A percentile compares a stretch with the other conserved stretches of the same genome.
These are phyloP conservation scores for Cephus pygmeus DNA, from an alignment of 2,888 invertebrate genomes.

Conservation along the genomic window DNA sequence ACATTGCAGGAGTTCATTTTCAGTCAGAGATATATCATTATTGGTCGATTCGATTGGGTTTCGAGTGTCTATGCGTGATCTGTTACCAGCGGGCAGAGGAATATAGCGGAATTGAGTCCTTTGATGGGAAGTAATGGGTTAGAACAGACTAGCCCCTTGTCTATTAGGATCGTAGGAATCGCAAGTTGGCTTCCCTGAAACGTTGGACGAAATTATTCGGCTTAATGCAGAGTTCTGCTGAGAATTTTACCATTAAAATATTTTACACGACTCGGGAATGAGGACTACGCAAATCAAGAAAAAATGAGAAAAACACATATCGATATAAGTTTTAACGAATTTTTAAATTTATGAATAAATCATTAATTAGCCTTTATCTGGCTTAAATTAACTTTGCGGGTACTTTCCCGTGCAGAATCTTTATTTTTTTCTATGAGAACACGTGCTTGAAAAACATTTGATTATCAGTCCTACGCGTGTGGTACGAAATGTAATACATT, in stretches of 20 bases:
- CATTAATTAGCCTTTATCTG: neutral
- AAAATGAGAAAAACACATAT: neutral
- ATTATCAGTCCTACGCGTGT: neutral
- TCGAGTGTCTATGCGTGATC: neutral
- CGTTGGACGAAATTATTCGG: neutral
- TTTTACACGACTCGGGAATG: neutral
- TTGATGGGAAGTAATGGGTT: constrained; percentile 56
- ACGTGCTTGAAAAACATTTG: no score
- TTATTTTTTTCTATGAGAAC: neutral
- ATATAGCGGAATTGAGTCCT: constrained; percentile 28
- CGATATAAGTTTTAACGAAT: neutral
- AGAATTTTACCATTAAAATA: neutral
- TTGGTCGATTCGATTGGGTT: constrained; percentile 8
- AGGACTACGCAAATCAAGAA: neutral
- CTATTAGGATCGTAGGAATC: constrained; percentile 49
- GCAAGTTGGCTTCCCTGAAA: neutral
- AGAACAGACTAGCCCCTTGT: constrained; percentile 50
- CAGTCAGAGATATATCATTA: neutral
- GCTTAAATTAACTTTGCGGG: neutral
- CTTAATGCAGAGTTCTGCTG: neutral
- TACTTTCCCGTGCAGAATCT: neutral
- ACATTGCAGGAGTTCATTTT: constrained; percentile 39
- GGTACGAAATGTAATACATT: no score
- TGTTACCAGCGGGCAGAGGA: neutral
- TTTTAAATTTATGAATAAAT: neutral